Percentiles rank a stretch among this genome's conserved stretches.
These are phyloP conservation scores for Euwallacea similis DNA, from an alignment of 1,140 invertebrate species.

Conservation along the genomic window DNA sequence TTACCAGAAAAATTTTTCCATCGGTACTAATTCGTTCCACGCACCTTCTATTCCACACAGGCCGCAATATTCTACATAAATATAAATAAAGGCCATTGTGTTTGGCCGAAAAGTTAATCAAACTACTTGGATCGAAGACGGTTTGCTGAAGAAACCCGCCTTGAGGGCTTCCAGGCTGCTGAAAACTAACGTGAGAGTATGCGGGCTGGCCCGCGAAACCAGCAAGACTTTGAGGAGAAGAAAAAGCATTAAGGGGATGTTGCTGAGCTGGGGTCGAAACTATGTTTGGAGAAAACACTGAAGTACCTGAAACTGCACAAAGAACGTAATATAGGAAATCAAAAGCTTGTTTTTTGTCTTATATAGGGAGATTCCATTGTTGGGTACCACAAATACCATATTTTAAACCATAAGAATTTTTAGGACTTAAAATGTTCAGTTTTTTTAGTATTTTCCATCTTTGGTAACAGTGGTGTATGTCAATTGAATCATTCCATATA, in stretches of 20 bases:
- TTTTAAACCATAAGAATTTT: too few species aligned
- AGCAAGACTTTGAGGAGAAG: slow-evolving; percentile 43
- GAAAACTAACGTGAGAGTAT: slow-evolving; percentile 12
- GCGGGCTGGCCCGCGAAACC: slow-evolving; percentile 24
- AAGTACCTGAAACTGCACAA: slow-evolving; percentile 41
- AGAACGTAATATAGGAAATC: too few species aligned
- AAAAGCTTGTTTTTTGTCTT: neutral
- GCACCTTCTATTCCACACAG: slow-evolving; percentile 77
- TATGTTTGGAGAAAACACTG: slow-evolving; percentile 48
- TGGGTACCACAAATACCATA: too few species aligned
- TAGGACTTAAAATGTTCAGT: too few species aligned
- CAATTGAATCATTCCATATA: neutral
- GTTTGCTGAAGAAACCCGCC: slow-evolving; percentile 21
- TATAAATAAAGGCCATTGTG: slow-evolving; percentile 94
- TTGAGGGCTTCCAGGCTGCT: slow-evolving; percentile 39
- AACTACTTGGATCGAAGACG: slow-evolving; percentile 34
- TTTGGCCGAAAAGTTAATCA: slow-evolving; percentile 74
- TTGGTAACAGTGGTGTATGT: too few species aligned
- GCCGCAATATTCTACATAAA: slow-evolving; percentile 80
- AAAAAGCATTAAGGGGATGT: slow-evolving; percentile 41
- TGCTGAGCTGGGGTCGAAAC: slow-evolving; percentile 48
- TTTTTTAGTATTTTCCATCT: too few species aligned
- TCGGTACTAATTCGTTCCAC: slow-evolving; percentile 63
- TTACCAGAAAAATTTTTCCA: slow-evolving; percentile 64
- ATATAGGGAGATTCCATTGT: too few species aligned